Evolutionary conservation across 2,113 vertebrate species (phyloP).

Genomic region (Halichoerus grypus): DNA sequence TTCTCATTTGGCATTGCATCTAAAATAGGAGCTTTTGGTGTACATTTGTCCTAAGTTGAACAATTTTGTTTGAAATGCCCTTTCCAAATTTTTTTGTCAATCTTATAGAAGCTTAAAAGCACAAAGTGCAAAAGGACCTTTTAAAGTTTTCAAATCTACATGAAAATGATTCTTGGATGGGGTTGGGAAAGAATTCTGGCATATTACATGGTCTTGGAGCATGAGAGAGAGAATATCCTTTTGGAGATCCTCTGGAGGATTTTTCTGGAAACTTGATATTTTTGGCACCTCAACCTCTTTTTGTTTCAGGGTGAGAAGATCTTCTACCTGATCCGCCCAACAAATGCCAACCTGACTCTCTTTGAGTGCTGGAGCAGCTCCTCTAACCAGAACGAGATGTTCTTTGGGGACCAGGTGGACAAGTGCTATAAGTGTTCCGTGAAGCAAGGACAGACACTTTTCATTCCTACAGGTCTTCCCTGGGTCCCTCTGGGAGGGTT

Average conservation of each 20-base stretch:
- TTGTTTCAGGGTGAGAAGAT: conserved; percentile 94
- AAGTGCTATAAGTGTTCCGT: conserved; percentile 96
- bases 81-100: conserved; percentile 67
- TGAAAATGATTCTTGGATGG: conserved; percentile 45
- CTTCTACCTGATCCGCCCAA: conserved; percentile 95
- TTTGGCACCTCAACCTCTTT: conserved; percentile 39
- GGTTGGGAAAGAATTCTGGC: conserved; percentile 54
- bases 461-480: conserved; percentile 94
- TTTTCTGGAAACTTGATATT: conserved; percentile 39
- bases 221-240: conserved; percentile 15
- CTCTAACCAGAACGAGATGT: conserved; percentile 96
- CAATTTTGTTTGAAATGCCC: conserved; percentile 71
- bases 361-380: conserved; percentile 97
- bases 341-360: conserved; percentile 92
- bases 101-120: conserved; percentile 44
- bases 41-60: conserved; percentile 68
- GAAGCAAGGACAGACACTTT: conserved; percentile 96
- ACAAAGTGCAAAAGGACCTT: conserved; percentile 3
- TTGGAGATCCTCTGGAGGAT: not conserved
- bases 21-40: conserved; percentile 49
- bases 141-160: conserved; percentile 34
- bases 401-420: conserved; percentile 96
- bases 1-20: conserved; percentile 67
- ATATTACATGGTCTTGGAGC: not conserved
- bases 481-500: conserved; percentile 7